Conservation (phyloP, 35 echinoderm and acorn worm genomes). For the Strongylocentrotus purpuratus region DNA sequence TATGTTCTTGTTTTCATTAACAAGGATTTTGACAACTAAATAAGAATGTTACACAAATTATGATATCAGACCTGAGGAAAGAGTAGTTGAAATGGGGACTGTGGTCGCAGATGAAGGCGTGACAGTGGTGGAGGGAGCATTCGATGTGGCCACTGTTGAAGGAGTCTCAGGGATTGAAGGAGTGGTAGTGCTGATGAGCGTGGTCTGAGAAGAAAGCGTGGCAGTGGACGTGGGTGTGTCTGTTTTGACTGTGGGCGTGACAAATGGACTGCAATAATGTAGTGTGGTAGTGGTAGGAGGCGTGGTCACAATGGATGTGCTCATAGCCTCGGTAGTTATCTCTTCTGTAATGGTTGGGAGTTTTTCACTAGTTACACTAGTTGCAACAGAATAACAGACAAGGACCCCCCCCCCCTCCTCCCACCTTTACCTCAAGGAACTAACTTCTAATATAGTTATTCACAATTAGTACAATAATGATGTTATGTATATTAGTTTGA, state of each 20-base stretch:
- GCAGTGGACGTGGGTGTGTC: not conserved
- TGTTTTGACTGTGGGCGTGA: not conserved
- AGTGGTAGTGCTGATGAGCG: not conserved
- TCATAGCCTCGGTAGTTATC: not conserved
- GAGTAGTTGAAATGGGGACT: not conserved
- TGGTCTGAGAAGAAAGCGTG: not conserved
- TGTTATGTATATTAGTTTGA: too few species aligned
- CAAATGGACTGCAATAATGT: not conserved
- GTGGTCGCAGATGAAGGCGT: not conserved
- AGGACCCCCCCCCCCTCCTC: too few species aligned
- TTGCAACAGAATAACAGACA: too few species aligned
- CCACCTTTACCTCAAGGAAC: too few species aligned
- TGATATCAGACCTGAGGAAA: not conserved
- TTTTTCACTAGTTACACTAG: not conserved
- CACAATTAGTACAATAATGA: too few species aligned
- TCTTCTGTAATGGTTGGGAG: not conserved
- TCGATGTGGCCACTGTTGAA: not conserved
- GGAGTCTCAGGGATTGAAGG: not conserved
- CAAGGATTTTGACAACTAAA: too few species aligned
- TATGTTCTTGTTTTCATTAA: too few species aligned
- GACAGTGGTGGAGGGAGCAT: not conserved
- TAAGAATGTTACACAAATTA: not conserved
- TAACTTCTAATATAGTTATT: too few species aligned
- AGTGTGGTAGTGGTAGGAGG: not conserved
- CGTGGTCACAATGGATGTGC: not conserved